Conservation (phyloP, 2,888 invertebrate species). For the Ganaspis brasiliensis region DNA sequence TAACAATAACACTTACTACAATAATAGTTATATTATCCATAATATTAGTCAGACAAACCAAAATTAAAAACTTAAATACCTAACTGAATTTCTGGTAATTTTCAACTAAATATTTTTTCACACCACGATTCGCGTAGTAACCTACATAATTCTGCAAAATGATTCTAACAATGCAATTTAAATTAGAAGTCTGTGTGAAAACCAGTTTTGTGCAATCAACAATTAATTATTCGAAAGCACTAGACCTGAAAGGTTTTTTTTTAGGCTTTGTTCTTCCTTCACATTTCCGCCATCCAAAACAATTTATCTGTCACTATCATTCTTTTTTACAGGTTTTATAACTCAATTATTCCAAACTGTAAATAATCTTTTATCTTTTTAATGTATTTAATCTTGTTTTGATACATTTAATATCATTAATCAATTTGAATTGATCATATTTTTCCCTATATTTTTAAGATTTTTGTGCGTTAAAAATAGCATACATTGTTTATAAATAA, state of each 20-base stretch:
- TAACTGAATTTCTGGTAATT: no score
- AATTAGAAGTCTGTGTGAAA: conserved; percentile 22
- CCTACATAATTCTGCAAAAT: background rate
- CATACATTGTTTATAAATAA: no score
- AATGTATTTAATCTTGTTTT: background rate
- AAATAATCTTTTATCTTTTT: conserved; percentile 1
- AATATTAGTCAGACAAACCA: no score
- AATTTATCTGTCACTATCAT: background rate
- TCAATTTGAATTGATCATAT: no score
- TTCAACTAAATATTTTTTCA: no score
- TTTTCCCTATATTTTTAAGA: no score
- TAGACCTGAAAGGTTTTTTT: conserved; percentile 14
- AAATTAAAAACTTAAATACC: no score
- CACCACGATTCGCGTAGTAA: no score
- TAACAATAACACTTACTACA: no score
- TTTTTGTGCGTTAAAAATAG: no score
- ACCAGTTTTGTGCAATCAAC: conserved; percentile 20
- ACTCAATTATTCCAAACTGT: background rate
- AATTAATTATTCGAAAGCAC: conserved; percentile 14
- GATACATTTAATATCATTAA: background rate
- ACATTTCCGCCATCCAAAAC: background rate
- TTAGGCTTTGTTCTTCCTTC: conserved; percentile 25
- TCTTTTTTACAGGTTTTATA: conserved; percentile 9
- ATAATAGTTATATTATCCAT: no score
- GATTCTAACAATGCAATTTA: background rate